phyloP scores from a whole-genome alignment of 2,888 invertebrate species.

The Eremobia ochroleuca region DNA sequence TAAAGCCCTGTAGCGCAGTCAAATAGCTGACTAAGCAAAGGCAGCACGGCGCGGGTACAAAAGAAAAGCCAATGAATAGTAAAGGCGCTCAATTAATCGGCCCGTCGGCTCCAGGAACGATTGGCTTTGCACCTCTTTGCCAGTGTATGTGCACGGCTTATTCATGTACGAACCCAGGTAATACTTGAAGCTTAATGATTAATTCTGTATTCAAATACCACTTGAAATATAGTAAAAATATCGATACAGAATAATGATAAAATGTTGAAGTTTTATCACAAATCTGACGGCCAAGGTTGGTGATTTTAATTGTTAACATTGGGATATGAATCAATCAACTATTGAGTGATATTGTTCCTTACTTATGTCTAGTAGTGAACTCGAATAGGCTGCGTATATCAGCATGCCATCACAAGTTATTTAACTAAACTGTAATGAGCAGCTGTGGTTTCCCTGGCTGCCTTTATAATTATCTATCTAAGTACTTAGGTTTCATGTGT shows the following conservation, averaged over 20 bases:
- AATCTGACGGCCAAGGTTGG: no score
- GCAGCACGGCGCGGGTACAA: constrained; percentile 12
- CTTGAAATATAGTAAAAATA: neutral
- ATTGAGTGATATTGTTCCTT: neutral
- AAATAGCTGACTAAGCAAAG: constrained; percentile 35
- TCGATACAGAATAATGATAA: neutral
- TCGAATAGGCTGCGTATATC: neutral
- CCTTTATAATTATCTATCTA: neutral
- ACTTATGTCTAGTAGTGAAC: neutral
- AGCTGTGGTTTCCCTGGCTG: neutral
- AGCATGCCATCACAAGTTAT: neutral
- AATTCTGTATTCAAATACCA: neutral
- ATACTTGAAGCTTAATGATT: neutral
- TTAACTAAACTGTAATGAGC: neutral
- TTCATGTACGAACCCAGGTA: constrained; percentile 2
- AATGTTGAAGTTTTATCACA: neutral
- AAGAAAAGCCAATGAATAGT: constrained; percentile 60
- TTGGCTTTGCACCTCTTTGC: constrained; percentile 37
- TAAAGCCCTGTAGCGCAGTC: constrained; percentile 18
- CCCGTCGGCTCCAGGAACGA: constrained; percentile 34
- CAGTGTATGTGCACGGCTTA: neutral
- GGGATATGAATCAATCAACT: neutral
- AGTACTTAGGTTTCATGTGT: neutral
- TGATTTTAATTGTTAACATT: neutral
- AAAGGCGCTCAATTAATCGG: constrained; percentile 60